Conservation (phyloP, 2,888 invertebrate species). For the Pseudococcus jackbeardsleyi region DNA sequence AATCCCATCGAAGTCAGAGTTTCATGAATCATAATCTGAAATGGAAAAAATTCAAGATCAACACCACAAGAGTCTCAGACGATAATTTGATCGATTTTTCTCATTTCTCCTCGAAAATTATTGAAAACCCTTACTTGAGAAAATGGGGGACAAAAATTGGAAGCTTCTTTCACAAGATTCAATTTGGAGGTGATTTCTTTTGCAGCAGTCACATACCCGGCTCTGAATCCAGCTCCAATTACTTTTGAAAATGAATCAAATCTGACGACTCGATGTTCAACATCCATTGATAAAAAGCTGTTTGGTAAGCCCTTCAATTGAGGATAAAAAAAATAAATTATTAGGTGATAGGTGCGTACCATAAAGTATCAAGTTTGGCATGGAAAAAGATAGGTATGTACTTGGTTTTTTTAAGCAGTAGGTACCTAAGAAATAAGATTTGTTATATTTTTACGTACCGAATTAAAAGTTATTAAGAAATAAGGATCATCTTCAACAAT, state of each 20-base stretch:
- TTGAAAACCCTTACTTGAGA: neutral
- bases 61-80: too few species aligned
- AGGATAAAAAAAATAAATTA: neutral
- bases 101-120: too few species aligned
- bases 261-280: constrained; percentile 81
- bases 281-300: constrained; percentile 76
- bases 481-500: constrained; percentile 89
- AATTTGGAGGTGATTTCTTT: constrained; percentile 76
- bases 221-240: constrained; percentile 77
- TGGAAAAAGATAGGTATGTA: too few species aligned
- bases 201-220: constrained; percentile 83
- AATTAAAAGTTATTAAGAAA: constrained; percentile 81
- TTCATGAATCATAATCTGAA: constrained; percentile 33
- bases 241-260: constrained; percentile 85
- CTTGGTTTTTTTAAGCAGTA: too few species aligned
- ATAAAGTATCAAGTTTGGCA: too few species aligned
- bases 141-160: neutral
- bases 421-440: too few species aligned
- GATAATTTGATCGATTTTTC: too few species aligned
- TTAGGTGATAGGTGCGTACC: too few species aligned
- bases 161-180: constrained; percentile 68
- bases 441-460: constrained; percentile 68
- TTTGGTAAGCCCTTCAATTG: constrained; percentile 51
- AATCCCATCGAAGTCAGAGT: constrained; percentile 71
- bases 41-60: neutral